phyloP scores from a whole-genome alignment of 2,797 vertebrate species.

The Botia kubotai region DNA sequence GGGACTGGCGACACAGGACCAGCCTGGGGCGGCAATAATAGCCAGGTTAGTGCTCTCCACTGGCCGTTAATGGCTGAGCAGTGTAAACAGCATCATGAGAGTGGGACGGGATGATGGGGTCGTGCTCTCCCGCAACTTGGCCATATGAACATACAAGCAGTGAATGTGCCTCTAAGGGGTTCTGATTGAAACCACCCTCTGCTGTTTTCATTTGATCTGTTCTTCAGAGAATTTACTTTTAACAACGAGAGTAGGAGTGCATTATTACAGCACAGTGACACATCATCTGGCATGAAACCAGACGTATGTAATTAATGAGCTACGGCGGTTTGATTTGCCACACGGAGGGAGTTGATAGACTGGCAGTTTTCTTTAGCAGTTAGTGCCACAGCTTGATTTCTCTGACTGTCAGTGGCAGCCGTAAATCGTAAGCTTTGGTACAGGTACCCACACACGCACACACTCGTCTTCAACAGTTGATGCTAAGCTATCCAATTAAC shows the following conservation, averaged over 20 bases:
- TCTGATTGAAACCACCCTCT: slow-evolving; percentile 12
- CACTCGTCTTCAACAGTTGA: slow-evolving; percentile 34
- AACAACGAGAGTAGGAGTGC: slow-evolving; percentile 9
- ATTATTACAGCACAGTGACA: neutral
- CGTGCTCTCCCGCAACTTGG: slow-evolving; percentile 15
- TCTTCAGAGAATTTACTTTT: slow-evolving; percentile 29
- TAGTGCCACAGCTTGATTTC: neutral
- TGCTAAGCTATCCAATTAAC: slow-evolving; percentile 57
- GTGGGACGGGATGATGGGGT: slow-evolving; percentile 33
- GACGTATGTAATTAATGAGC: slow-evolving; percentile 15
- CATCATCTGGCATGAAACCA: slow-evolving; percentile 24
- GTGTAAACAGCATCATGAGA: slow-evolving; percentile 41
- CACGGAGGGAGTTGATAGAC: slow-evolving; percentile 9
- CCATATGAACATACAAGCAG: slow-evolving; percentile 13
- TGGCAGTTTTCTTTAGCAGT: neutral
- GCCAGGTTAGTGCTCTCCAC: slow-evolving; percentile 37
- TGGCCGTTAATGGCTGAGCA: slow-evolving; percentile 32
- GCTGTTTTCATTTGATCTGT: slow-evolving; percentile 16
- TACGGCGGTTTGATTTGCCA: neutral
- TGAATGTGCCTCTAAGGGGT: slow-evolving; percentile 15
- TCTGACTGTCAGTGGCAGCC: slow-evolving; percentile 4
- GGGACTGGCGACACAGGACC: slow-evolving; percentile 1
- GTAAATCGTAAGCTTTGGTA: neutral
- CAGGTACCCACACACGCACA: slow-evolving; percentile 10
- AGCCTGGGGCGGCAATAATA: slow-evolving; percentile 11